Conservation (phyloP, 2,888 invertebrate species). For the Aphodius granarius region DNA sequence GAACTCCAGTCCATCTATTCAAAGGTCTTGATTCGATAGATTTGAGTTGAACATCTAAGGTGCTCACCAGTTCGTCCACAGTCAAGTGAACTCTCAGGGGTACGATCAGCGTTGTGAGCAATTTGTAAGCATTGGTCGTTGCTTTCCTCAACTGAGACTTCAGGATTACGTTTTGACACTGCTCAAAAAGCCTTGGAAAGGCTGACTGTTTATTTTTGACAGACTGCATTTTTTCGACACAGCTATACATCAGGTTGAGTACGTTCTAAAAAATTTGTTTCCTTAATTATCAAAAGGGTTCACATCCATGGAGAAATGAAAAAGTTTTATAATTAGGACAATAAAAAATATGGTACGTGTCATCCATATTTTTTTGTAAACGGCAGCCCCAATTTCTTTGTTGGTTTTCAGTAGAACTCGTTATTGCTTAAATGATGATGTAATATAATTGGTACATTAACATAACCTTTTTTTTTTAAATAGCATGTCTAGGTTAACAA, state of each 20-base stretch:
- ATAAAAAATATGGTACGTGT: no score
- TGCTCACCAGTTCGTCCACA: no score
- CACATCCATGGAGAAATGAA: background rate
- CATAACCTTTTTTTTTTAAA: no score
- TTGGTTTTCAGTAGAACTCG: no score
- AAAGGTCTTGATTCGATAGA: background rate
- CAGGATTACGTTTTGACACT: background rate
- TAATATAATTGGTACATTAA: no score
- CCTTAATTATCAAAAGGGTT: background rate
- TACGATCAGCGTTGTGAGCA: background rate
- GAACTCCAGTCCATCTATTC: slow-evolving; percentile 1
- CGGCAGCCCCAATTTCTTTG: no score
- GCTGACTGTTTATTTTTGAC: no score
- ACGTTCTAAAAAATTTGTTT: background rate
- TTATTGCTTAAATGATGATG: no score
- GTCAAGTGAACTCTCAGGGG: no score
- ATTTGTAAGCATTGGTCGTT: background rate
- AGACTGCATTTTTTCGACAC: background rate
- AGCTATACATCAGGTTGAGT: background rate
- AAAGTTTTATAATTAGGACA: background rate
- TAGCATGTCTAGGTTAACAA: no score
- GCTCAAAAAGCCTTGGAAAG: background rate
- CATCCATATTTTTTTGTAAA: no score
- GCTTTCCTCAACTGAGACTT: background rate
- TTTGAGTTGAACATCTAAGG: background rate